These are phyloP conservation scores for Leptopilina clavipes DNA, from an alignment of 1,140 invertebrate species.

Conservation along the genomic window DNA sequence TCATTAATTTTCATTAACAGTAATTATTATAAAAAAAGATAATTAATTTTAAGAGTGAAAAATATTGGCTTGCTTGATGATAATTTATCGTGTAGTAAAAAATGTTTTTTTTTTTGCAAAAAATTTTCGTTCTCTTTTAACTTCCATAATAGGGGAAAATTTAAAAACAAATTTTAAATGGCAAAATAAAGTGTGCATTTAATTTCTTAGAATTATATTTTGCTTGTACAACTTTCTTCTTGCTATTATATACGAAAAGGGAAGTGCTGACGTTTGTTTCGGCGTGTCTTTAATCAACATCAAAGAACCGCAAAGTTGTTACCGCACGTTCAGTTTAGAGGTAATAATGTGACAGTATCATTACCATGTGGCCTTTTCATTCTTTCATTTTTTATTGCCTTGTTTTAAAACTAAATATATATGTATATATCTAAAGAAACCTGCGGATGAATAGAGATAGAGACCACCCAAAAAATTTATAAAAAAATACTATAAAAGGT, in stretches of 20 bases:
- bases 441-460: slow-evolving; percentile 8
- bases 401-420: slow-evolving; percentile 6
- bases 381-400: neutral
- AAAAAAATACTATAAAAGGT: slow-evolving; percentile 31
- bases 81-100: too few relatives aligned
- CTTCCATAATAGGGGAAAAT: neutral
- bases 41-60: too few relatives aligned
- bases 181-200: neutral
- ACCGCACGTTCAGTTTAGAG: slow-evolving; percentile 19
- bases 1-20: too few relatives aligned
- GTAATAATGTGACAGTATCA: slow-evolving; percentile 20
- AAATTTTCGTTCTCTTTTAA: neutral
- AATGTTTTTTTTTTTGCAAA: neutral
- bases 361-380: slow-evolving; percentile 18
- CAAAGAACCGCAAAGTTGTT: slow-evolving; percentile 25
- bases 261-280: slow-evolving; percentile 28
- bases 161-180: slow-evolving; percentile 2
- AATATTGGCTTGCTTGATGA: too few relatives aligned
- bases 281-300: slow-evolving; percentile 22
- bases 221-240: slow-evolving; percentile 11
- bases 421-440: neutral
- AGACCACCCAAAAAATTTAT: slow-evolving; percentile 40
- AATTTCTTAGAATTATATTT: slow-evolving; percentile 6
- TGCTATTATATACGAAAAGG: slow-evolving; percentile 1
- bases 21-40: too few relatives aligned